Conservation (phyloP, 2,113 vertebrate species). For the Cephalopterus ornatus region DNA sequence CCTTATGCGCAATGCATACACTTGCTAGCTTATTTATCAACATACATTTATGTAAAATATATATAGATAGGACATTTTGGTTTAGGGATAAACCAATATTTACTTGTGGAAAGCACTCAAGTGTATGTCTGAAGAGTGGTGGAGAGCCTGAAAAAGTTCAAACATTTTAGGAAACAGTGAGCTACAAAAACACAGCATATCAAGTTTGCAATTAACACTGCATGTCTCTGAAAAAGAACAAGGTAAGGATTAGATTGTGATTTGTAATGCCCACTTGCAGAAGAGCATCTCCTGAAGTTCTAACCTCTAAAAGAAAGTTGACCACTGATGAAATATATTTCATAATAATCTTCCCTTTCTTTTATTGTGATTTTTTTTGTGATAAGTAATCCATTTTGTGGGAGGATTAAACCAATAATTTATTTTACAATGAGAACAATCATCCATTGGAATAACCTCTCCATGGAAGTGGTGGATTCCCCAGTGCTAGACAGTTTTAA, state of each 20-base stretch:
- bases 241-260: not conserved
- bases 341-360: not conserved
- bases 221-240: not conserved
- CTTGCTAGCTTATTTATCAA: slow-evolving; percentile 74
- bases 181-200: not conserved
- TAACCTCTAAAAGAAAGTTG: not conserved
- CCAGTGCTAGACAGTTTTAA: fast-evolving
- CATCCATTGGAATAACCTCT: not conserved
- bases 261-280: fast-evolving
- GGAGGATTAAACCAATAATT: not conserved
- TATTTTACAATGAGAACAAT: not conserved
- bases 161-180: not conserved
- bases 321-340: not conserved
- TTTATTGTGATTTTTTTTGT: not conserved
- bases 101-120: slow-evolving; percentile 39
- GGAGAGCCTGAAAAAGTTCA: not conserved
- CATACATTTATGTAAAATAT: slow-evolving; percentile 70
- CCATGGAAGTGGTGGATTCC: not conserved
- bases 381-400: not conserved
- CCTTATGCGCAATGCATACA: slow-evolving; percentile 60
- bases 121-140: not conserved
- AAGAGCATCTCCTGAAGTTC: not conserved
- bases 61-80: slow-evolving; percentile 51
- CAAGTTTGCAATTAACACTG: not conserved
- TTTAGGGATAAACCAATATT: slow-evolving; percentile 68